Conservation (phyloP, 92 coral and sea anemone genomes). For the Phenganax marumi region DNA sequence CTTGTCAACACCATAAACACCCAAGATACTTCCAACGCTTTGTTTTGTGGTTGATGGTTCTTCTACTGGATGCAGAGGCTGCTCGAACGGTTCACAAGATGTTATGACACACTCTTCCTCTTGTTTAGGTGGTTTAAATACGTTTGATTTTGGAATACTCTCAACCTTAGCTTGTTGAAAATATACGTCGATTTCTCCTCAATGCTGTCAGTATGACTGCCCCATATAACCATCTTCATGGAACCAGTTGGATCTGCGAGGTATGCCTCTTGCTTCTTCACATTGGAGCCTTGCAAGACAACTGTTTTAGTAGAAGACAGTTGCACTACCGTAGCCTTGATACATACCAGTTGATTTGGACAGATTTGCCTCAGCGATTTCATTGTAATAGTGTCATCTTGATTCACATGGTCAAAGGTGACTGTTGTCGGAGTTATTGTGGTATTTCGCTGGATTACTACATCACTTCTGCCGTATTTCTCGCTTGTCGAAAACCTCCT, state of each 20-base stretch:
- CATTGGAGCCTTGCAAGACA: slow-evolving; percentile 39
- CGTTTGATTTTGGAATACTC: slow-evolving; percentile 37
- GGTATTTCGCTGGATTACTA: slow-evolving; percentile 57
- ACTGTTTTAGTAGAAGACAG: slow-evolving; percentile 55
- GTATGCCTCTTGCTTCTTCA: slow-evolving; percentile 58
- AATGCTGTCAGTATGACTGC: slow-evolving; percentile 52
- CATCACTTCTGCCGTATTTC: slow-evolving; percentile 64
- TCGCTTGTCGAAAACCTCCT: slow-evolving; percentile 45
- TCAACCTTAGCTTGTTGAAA: slow-evolving; percentile 50
- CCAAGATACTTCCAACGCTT: slow-evolving; percentile 55
- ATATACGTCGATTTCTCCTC: slow-evolving; percentile 41
- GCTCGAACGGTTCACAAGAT: slow-evolving; percentile 59
- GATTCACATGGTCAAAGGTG: slow-evolving; percentile 52
- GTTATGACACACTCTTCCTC: slow-evolving; percentile 60
- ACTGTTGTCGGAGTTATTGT: slow-evolving; percentile 34
- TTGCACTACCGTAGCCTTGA: slow-evolving; percentile 59
- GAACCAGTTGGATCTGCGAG: slow-evolving; percentile 61
- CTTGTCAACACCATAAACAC: slow-evolving; percentile 56
- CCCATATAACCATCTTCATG: slow-evolving; percentile 54
- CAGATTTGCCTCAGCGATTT: slow-evolving; percentile 52
- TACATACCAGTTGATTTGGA: slow-evolving; percentile 60
- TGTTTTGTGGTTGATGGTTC: slow-evolving; percentile 63
- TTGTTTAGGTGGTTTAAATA: slow-evolving; percentile 55
- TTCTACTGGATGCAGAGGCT: slow-evolving; percentile 54
- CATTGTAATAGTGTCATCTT: slow-evolving; percentile 53